A percentile compares a stretch with the other conserved stretches of the same genome.
These are phyloP conservation scores for Acanthopleura granulata DNA, from an alignment of 2,888 invertebrate species.

Conservation along the genomic window DNA sequence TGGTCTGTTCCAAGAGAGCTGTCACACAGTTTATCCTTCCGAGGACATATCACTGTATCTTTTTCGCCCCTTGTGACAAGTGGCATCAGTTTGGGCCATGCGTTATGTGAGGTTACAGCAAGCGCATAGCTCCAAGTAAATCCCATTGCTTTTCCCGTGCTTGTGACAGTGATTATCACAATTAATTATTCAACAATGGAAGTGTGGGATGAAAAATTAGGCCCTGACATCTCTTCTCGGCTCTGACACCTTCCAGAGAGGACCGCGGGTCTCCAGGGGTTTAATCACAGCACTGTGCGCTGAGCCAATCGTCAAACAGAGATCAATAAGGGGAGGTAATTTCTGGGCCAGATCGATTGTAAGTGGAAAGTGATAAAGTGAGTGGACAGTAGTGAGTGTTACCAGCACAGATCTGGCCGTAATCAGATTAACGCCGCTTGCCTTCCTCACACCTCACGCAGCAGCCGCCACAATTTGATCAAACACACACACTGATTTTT, in stretches of 20 bases:
- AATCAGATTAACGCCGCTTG: not conserved
- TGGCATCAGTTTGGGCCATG: no score
- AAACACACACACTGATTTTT: not conserved
- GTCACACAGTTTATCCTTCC: no score
- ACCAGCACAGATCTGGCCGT: not conserved
- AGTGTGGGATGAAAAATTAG: not conserved
- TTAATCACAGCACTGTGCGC: not conserved
- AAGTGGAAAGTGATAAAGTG: not conserved
- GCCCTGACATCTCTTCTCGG: not conserved
- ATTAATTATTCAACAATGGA: constrained; percentile 1
- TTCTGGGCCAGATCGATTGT: not conserved
- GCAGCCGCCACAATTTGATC: not conserved
- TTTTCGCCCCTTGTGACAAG: no score
- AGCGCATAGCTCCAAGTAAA: no score
- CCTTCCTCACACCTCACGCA: not conserved
- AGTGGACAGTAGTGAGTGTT: not conserved
- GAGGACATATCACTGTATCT: no score
- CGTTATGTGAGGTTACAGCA: no score
- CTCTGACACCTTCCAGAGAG: not conserved
- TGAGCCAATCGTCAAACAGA: not conserved
- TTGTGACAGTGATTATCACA: not conserved
- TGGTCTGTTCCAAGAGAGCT: no score
- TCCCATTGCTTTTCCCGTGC: no score
- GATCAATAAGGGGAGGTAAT: constrained; percentile 4
- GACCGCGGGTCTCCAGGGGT: not conserved